Evolutionary conservation across 2,888 invertebrate species (phyloP), one percentile per base, ranked within the genome.

Genomic region (Ennomos erosarius): DNA sequence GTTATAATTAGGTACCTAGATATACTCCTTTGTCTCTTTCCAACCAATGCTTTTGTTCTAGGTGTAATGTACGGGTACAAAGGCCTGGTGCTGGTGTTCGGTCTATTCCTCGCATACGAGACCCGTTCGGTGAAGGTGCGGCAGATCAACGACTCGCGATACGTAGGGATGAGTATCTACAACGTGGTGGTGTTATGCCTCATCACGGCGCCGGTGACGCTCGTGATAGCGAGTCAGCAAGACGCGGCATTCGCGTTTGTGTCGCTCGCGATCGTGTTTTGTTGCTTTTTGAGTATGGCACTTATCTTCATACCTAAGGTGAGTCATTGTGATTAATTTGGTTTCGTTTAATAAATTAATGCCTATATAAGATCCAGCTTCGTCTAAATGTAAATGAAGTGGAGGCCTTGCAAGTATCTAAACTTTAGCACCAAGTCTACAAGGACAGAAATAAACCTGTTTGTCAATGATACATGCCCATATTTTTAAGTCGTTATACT

Each of bases 91-190:
- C 93, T 99, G 67, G 96, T 99, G 8, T 99, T 99, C 81, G 99
- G 99, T 1, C 93, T 99, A 55, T 99, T 99, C 87, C 93, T 99
- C 71, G 98, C 99, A 2, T 99, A 99, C 86, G 99, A 99, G 89
- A 99, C 99, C 1, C 94, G 99, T 54, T 99, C 98, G 67, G 96
- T 99, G 68, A 99, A 99, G 93, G 96, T 99, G 57, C 96, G 97
- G 70, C 98, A 98, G 90, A 98, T 99, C 80, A 99, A 99, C 90
- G 99, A 99, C 92, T 98, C 99, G 0, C 95, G 99, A 76, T 98
- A 99, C 85, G 99, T 99, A 33, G 99, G 99, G 69, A 98, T 99
- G 98, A 98, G 99, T 81, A 99, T 99, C 83, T 99, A 99, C 94
- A 99, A 99, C 88, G 99, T 99, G 71, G 99, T 99, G 67, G 98